A percentile compares a stretch with the other conserved stretches of the same genome.
phyloP scores from a whole-genome alignment of 2,888 invertebrate species.

The Scaptodrosophila latifasciaeformis region DNA sequence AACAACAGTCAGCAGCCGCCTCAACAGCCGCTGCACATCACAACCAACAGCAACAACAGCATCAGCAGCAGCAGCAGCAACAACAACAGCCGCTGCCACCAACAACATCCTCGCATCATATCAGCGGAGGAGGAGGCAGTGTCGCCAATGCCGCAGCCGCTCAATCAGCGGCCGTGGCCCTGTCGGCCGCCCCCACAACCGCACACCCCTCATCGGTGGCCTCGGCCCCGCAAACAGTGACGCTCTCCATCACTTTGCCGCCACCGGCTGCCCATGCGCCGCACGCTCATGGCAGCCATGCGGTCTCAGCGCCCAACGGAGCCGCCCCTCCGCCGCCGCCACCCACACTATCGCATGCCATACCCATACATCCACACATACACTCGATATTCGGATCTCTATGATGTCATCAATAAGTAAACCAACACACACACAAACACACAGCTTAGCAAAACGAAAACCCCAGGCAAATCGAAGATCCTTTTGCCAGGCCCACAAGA shows the following conservation, averaged over 20 bases:
- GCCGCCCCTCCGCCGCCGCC: conserved; percentile 60
- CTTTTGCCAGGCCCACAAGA: too few species aligned
- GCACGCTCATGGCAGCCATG: conserved; percentile 64
- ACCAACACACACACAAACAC: conserved; percentile 39
- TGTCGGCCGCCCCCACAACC: conserved; percentile 45
- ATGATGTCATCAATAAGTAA: conserved; percentile 74
- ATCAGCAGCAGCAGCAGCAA: conserved; percentile 32
- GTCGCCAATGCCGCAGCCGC: conserved; percentile 20
- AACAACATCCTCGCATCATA: conserved; percentile 51
- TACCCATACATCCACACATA: conserved; percentile 74
- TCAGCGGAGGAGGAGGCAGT: conserved; percentile 21
- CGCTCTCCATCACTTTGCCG: conserved; percentile 72
- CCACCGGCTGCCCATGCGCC: conserved; percentile 55
- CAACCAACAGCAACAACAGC: conserved; percentile 39
- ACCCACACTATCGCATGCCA: conserved; percentile 71
- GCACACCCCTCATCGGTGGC: conserved; percentile 64
- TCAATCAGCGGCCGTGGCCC: conserved; percentile 31
- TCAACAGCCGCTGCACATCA: conserved; percentile 27
- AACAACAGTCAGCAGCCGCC: conserved; percentile 34
- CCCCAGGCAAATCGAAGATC: too few species aligned
- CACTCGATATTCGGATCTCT: conserved; percentile 76
- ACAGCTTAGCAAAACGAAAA: not conserved
- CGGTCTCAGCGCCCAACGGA: conserved; percentile 51
- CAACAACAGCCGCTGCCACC: conserved; percentile 39
- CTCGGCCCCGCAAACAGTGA: conserved; percentile 72